These are phyloP conservation scores for Syngnathoides biaculeatus DNA, from an alignment of 2,113 vertebrate species.

Conservation along the genomic window DNA sequence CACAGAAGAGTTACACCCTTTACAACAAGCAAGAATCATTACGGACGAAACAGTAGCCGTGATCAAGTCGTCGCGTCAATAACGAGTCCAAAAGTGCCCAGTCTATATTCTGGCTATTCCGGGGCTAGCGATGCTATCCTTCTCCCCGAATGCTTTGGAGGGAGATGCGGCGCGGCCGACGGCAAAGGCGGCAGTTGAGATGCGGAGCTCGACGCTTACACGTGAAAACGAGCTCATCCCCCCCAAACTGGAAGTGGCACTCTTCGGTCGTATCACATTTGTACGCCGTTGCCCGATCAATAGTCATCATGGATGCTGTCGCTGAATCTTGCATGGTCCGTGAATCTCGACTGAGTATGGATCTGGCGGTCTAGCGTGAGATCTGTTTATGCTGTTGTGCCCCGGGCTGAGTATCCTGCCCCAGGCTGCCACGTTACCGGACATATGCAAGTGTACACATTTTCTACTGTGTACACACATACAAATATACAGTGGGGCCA, in stretches of 20 bases:
- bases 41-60: conserved; percentile 27
- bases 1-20: conserved; percentile 53
- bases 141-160: conserved; percentile 46
- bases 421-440: conserved; percentile 53
- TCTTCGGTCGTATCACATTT: conserved; percentile 60
- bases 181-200: conserved; percentile 60
- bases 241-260: conserved; percentile 69
- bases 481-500: too few relatives aligned
- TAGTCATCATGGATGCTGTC: conserved; percentile 69
- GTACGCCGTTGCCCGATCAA: conserved; percentile 65
- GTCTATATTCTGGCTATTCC: conserved; percentile 50
- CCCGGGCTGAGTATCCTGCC: conserved; percentile 67
- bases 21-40: conserved; percentile 43
- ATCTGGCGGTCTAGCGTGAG: conserved; percentile 53
- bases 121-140: conserved; percentile 66
- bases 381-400: conserved; percentile 62
- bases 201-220: conserved; percentile 45
- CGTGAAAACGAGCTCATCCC: conserved; percentile 67
- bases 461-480: conserved; percentile 9
- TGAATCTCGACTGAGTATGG: conserved; percentile 71
- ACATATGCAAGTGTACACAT: conserved; percentile 45
- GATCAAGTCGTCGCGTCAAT: conserved; percentile 22
- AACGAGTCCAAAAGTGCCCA: too few relatives aligned
- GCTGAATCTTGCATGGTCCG: conserved; percentile 66
- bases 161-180: conserved; percentile 33